Evolutionary conservation across 2,113 vertebrate genomes (phyloP), one percentile per base, ranked within the genome.

Genomic region (Peromyscus californicus): DNA sequence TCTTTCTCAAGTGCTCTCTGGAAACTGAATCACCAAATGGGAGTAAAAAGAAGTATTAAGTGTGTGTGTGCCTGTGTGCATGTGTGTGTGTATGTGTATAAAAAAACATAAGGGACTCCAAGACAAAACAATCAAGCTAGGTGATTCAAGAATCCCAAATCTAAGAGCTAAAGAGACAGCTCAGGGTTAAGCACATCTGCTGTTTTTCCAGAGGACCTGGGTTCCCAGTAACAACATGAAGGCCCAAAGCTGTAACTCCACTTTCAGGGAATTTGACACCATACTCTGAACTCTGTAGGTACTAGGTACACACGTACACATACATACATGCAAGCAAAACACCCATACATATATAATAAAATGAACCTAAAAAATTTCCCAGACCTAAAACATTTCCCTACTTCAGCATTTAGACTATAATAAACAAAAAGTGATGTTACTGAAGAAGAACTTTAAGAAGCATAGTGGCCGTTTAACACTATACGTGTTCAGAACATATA

Each of bases 1-100:
- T 98, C 99, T 95, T 98, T 99, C 97, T 98, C 98, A 93, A 99
- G 97, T 33, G 99, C 99, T 83, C 98, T 99, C 51, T 99, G 98
- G 96, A 99, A 99, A 98, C 99, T 99, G 97, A 98, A 87, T 89
- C 94, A 95, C 42, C 48, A 90, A 97, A 36, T 51, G 1, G 15
- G 36, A 91, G 8, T 36, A 48, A 78, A 89, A 87, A 70, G 39
- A 13, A 63, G 24, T 61, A 74, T 59, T 70, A 83, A 93, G 48
- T 59, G 76, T 74, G 57, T 16, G 12, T 1, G 15, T 17, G 33
- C 61, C 42, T 26, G 21, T 54, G n/a, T 76, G 51, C 59, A 42
- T 67, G 63, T n/a, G 26, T 90, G 36, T 80, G 16, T n/a, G 4
- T 70, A 3, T 86, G 31, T 54, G 72, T 79, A 12, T 70, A 51